These are phyloP conservation scores for Brachyhypopomus gauderio DNA, from an alignment of 2,113 vertebrate species.

Conservation along the genomic window DNA sequence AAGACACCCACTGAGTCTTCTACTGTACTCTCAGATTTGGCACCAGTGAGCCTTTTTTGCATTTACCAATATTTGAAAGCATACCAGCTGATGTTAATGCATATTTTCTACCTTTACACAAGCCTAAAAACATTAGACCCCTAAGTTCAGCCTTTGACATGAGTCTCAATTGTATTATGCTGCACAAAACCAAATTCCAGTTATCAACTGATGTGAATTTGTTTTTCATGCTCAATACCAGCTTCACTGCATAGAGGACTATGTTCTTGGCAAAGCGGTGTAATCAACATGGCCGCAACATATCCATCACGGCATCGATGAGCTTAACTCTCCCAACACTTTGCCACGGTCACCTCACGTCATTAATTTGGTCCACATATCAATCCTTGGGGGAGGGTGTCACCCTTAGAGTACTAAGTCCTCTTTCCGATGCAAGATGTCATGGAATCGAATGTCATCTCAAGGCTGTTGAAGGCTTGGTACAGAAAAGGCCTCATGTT, in stretches of 20 bases:
- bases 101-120: too few relatives aligned
- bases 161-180: neutral
- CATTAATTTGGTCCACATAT: conserved; percentile 27
- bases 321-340: conserved; percentile 23
- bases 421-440: conserved; percentile 6
- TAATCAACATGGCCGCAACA: neutral
- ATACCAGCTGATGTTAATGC: neutral
- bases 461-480: conserved; percentile 34
- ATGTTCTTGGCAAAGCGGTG: neutral
- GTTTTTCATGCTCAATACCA: too few relatives aligned
- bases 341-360: conserved; percentile 23
- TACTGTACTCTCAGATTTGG: neutral
- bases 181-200: neutral
- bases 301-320: conserved; percentile 15
- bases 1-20: neutral
- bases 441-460: conserved; percentile 31
- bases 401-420: conserved; percentile 4
- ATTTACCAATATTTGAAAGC: neutral
- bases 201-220: neutral
- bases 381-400: neutral
- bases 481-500: conserved; percentile 11
- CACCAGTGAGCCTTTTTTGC: neutral
- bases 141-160: neutral
- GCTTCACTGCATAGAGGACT: neutral
- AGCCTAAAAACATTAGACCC: neutral